phyloP scores from a whole-genome alignment of 2,797 vertebrate genomes.

The Remorina albescens region DNA sequence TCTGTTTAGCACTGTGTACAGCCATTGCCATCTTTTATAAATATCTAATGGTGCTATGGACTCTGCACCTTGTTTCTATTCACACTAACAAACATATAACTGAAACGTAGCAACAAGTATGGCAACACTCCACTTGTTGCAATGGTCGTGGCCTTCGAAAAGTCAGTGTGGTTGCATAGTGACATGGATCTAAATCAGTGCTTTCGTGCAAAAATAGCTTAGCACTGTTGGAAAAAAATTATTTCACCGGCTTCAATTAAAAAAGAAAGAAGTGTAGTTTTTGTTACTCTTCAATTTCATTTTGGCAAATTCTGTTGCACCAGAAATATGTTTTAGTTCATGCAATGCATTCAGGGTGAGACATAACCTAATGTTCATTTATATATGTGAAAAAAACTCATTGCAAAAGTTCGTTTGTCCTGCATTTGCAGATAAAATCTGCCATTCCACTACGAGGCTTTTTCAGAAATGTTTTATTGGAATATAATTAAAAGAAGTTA shows the following conservation, averaged over 20 bases:
- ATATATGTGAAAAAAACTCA: neutral
- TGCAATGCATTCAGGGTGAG: too few relatives aligned
- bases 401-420: neutral
- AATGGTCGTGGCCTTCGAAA: neutral
- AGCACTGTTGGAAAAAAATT: neutral
- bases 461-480: slow-evolving; percentile 14
- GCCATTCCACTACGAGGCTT: slow-evolving; percentile 2
- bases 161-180: neutral
- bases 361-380: neutral
- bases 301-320: neutral
- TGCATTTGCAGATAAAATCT: slow-evolving; percentile 13
- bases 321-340: neutral
- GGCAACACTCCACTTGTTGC: neutral
- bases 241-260: slow-evolving; percentile 2
- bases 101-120: neutral
- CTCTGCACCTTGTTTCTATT: slow-evolving; percentile 85
- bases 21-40: slow-evolving; percentile 79
- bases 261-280: neutral
- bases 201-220: slow-evolving; percentile 7
- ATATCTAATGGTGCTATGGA: slow-evolving; percentile 75
- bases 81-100: neutral
- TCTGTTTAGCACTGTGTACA: slow-evolving; percentile 78
- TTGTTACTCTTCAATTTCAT: neutral
- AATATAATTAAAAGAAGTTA: neutral
- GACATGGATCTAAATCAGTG: neutral